A percentile compares a stretch with the other conserved stretches of the same genome.
phyloP scores from a whole-genome alignment of 2,797 vertebrate genomes.

The Paramormyrops hopkinsi region DNA sequence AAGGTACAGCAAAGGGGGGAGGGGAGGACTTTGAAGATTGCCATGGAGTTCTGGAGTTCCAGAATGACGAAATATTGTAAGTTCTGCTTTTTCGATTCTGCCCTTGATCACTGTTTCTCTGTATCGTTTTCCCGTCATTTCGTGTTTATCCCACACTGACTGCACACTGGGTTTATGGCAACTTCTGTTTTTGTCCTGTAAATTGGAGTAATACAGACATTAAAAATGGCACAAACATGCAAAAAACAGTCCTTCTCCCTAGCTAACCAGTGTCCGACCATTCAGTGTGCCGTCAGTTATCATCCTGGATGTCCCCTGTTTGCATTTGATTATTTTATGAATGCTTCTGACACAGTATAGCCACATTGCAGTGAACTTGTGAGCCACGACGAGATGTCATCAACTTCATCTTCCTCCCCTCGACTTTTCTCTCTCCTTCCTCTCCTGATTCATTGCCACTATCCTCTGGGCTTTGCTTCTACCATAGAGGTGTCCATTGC shows the following conservation, averaged over 20 bases:
- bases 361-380: slow-evolving; percentile 31
- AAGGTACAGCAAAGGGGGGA: slow-evolving; percentile 84
- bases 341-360: slow-evolving; percentile 42
- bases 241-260: background rate
- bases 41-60: slow-evolving; percentile 90
- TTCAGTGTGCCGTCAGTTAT: slow-evolving; percentile 17
- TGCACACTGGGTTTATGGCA: slow-evolving; percentile 12
- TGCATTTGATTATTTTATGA: slow-evolving; percentile 14
- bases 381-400: slow-evolving; percentile 5
- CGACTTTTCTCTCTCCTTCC: slow-evolving; percentile 9
- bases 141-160: background rate
- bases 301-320: background rate
- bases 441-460: slow-evolving; percentile 23
- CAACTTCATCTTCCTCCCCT: slow-evolving; percentile 16
- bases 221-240: background rate
- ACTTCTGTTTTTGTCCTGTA: background rate
- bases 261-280: background rate
- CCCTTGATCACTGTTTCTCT: background rate
- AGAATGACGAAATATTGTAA: slow-evolving; percentile 99
- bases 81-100: slow-evolving; percentile 48
- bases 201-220: background rate
- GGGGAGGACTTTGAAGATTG: slow-evolving; percentile 95
- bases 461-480: slow-evolving; percentile 11
- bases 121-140: background rate
- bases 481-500: background rate